Conservation (phyloP, 2,113 vertebrate species). For the Notarius quadriscutis region DNA sequence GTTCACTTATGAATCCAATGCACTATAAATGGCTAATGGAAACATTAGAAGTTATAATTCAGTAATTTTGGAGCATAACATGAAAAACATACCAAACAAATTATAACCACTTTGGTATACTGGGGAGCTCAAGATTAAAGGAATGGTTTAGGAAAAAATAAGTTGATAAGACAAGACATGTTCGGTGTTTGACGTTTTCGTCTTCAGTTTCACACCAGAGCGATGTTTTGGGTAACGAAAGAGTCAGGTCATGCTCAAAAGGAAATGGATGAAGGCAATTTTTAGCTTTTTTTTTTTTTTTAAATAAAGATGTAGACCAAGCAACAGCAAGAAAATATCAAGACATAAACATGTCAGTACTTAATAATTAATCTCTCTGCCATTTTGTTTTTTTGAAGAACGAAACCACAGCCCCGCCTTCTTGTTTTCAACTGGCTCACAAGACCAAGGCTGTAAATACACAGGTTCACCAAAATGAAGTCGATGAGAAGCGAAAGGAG, state of each 20-base stretch:
- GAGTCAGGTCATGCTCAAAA: neutral
- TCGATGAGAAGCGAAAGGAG: neutral
- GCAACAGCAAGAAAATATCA: neutral
- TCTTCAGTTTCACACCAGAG: neutral
- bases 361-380: neutral
- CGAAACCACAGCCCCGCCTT: neutral
- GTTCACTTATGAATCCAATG: constrained; percentile 7
- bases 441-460: neutral
- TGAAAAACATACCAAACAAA: neutral
- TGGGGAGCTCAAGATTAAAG: neutral
- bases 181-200: neutral
- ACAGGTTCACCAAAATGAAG: neutral
- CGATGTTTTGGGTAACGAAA: neutral
- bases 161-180: neutral
- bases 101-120: neutral
- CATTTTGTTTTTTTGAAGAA: neutral
- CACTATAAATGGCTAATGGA: constrained; percentile 7
- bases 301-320: neutral
- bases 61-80: neutral
- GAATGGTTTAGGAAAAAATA: neutral
- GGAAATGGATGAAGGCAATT: no score
- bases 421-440: neutral
- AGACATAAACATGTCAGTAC: neutral
- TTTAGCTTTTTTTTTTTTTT: neutral
- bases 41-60: constrained; percentile 3